Evolutionary conservation across 2,797 vertebrate species (phyloP).

Genomic region (Scolopax bukidnonensis): DNA sequence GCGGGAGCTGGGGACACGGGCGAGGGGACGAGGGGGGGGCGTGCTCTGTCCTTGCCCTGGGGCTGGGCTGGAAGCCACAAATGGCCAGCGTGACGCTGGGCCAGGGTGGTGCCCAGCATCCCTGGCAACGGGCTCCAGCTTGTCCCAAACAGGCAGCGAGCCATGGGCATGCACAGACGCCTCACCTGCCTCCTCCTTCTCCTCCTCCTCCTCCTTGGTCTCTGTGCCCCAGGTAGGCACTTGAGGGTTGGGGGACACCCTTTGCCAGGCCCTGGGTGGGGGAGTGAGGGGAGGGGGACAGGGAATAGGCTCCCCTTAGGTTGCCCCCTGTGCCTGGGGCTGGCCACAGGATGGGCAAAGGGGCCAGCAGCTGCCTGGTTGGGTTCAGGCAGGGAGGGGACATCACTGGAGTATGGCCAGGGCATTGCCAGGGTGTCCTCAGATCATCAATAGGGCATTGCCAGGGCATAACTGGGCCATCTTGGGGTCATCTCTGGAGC

Average conservation of each 20-base stretch:
- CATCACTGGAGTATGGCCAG: background rate
- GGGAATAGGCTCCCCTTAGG: accelerated
- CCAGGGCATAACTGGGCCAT: background rate
- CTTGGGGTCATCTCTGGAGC: no score
- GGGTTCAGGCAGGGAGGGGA: background rate
- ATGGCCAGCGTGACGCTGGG: background rate
- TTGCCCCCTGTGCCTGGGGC: background rate
- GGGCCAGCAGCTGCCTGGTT: background rate
- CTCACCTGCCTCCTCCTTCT: background rate
- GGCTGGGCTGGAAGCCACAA: background rate
- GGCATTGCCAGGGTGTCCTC: no score
- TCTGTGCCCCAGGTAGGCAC: conserved; percentile 18
- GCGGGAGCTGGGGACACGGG: background rate
- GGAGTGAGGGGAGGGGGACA: background rate
- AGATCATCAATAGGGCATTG: no score
- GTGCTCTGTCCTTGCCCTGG: background rate
- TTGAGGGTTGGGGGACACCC: accelerated
- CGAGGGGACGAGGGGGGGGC: background rate
- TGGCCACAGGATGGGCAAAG: background rate
- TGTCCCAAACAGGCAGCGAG: conserved; percentile 41
- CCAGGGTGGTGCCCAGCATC: background rate
- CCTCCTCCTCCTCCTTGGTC: conserved; percentile 13
- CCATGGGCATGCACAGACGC: conserved; percentile 1
- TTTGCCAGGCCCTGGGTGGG: background rate
- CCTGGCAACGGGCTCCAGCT: conserved; percentile 33